Percentiles rank a stretch among this genome's conserved stretches.
Conservation (phyloP, 1,140 invertebrate species). For the Psilanteris sp. region DNA sequence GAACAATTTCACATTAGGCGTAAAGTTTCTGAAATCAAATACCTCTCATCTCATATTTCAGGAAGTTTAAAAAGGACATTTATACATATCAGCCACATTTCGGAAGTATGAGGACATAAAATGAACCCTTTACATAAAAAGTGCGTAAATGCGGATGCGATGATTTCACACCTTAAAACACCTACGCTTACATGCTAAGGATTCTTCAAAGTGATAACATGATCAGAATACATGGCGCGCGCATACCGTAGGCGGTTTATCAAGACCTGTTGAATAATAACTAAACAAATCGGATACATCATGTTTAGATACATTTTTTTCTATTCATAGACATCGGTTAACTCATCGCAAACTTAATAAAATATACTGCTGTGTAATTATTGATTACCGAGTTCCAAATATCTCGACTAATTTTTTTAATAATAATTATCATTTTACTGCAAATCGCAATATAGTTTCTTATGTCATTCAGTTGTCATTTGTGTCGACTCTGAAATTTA, state of each 20-base stretch:
- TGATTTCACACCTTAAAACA: constrained; percentile 50
- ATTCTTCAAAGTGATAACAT: constrained; percentile 57
- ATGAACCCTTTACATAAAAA: constrained; percentile 26
- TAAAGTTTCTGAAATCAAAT: constrained; percentile 14
- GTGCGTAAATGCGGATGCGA: constrained; percentile 44
- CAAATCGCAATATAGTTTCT: too few species aligned
- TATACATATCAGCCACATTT: constrained; percentile 1
- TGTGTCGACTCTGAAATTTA: too few species aligned
- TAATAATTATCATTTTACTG: too few species aligned
- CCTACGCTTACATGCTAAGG: constrained; percentile 33
- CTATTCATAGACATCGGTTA: constrained; percentile 10
- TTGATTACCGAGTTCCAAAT: too few species aligned
- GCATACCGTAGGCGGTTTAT: constrained; percentile 33
- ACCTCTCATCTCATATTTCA: constrained; percentile 4
- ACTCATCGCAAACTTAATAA: too few species aligned
- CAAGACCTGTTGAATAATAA: constrained; percentile 29
- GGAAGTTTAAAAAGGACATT: constrained; percentile 10
- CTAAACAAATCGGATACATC: constrained; percentile 24
- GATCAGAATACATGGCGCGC: constrained; percentile 9
- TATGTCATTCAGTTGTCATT: too few species aligned
- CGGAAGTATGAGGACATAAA: constrained; percentile 22
- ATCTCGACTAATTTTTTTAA: too few species aligned
- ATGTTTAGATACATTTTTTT: constrained; percentile 31
- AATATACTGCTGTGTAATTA: background rate
- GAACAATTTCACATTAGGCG: constrained; percentile 5